phyloP scores from a whole-genome alignment of 1,140 invertebrate genomes.

The Microplitis demolitor region DNA sequence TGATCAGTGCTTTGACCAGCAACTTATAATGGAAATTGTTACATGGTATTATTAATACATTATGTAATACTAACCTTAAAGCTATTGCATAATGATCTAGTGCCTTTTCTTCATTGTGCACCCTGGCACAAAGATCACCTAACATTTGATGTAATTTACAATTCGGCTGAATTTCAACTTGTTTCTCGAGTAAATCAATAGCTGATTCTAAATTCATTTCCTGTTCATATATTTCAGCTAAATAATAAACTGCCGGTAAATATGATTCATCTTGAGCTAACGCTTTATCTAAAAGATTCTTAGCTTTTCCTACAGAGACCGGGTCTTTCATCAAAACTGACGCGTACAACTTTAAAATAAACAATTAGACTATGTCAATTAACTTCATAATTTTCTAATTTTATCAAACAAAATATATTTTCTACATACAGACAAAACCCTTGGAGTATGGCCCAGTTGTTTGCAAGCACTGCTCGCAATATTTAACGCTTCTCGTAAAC shows the following conservation, averaged over 20 bases:
- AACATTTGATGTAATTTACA: conserved; percentile 73
- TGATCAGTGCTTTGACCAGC: too few relatives aligned
- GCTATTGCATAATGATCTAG: conserved; percentile 74
- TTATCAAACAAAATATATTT: background rate
- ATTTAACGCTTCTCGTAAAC: conserved; percentile 71
- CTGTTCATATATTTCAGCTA: conserved; percentile 69
- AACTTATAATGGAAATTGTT: too few relatives aligned
- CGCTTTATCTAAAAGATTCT: conserved; percentile 73
- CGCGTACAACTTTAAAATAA: conserved; percentile 66
- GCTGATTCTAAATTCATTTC: conserved; percentile 67
- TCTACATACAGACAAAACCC: conserved; percentile 70
- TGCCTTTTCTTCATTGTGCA: conserved; percentile 72
- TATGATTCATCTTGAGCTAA: conserved; percentile 69
- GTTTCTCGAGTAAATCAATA: conserved; percentile 66
- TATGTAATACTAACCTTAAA: conserved; percentile 63
- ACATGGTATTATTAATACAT: background rate
- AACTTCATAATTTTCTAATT: background rate
- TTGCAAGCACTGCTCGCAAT: conserved; percentile 73
- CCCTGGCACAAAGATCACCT: conserved; percentile 66
- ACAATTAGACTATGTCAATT: conserved; percentile 39
- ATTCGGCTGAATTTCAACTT: conserved; percentile 67
- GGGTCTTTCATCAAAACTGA: conserved; percentile 74
- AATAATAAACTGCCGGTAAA: conserved; percentile 71
- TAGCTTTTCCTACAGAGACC: conserved; percentile 67
- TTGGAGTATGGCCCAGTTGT: conserved; percentile 71